phyloP scores from a whole-genome alignment of 2,888 invertebrate genomes.

The Conchocele bisecta region DNA sequence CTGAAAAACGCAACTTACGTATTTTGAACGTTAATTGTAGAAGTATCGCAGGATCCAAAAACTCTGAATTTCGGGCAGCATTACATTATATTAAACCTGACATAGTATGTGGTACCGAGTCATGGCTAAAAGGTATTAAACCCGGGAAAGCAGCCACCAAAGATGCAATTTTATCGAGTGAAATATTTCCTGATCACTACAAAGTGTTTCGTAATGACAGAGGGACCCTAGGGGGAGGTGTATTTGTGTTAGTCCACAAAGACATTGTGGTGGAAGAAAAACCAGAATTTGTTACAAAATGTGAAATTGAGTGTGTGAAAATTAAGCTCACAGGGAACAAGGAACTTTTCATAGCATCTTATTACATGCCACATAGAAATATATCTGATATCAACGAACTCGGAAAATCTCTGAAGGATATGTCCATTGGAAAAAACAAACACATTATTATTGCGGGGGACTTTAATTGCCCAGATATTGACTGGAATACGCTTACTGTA shows the following conservation, averaged over 20 bases:
- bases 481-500: slow-evolving; percentile 19
- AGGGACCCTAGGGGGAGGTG: slow-evolving; percentile 35
- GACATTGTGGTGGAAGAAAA: slow-evolving; percentile 33
- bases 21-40: background rate
- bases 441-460: slow-evolving; percentile 25
- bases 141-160: background rate
- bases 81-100: background rate
- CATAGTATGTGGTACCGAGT: background rate
- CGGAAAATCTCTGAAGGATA: slow-evolving; percentile 11
- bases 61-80: background rate
- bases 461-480: slow-evolving; percentile 31
- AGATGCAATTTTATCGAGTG: background rate
- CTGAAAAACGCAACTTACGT: background rate
- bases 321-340: slow-evolving; percentile 32
- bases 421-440: background rate
- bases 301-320: slow-evolving; percentile 47
- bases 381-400: slow-evolving; percentile 10
- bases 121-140: background rate
- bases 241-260: slow-evolving; percentile 37
- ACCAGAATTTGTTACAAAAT: slow-evolving; percentile 34
- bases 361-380: slow-evolving; percentile 42
- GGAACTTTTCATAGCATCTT: slow-evolving; percentile 27
- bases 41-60: background rate
- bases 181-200: background rate
- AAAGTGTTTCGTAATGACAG: slow-evolving; percentile 23